These are phyloP conservation scores for Drosophila leontia DNA, from an alignment of 1,140 invertebrate species.

Conservation along the genomic window DNA sequence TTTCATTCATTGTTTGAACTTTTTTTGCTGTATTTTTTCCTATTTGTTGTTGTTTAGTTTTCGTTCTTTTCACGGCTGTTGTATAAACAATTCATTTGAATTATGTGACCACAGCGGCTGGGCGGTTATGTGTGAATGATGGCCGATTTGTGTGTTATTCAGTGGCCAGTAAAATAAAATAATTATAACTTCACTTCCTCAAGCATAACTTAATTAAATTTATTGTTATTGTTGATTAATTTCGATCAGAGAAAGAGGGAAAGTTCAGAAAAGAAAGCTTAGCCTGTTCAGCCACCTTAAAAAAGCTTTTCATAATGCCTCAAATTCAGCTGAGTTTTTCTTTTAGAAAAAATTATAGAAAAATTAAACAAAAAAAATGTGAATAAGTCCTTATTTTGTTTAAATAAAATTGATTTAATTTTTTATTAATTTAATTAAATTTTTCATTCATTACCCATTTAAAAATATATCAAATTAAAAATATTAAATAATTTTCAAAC, in stretches of 20 bases:
- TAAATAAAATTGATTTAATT: no score
- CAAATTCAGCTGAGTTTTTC: neutral
- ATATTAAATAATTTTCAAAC: neutral
- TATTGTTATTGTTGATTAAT: slow-evolving; percentile 5
- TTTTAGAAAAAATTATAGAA: neutral
- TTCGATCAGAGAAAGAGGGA: neutral
- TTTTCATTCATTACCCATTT: no score
- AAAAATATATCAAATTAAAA: neutral
- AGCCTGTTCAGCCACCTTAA: slow-evolving; percentile 25
- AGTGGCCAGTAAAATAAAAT: slow-evolving; percentile 12
- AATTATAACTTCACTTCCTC: slow-evolving; percentile 25
- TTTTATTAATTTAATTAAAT: no score
- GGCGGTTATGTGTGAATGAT: slow-evolving; percentile 39
- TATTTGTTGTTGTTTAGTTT: slow-evolving; percentile 40
- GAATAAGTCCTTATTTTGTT: no score
- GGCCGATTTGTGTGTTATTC: slow-evolving; percentile 25
- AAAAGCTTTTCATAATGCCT: slow-evolving; percentile 16
- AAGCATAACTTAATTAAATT: slow-evolving; percentile 6
- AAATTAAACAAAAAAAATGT: no score
- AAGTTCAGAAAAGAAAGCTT: slow-evolving; percentile 16
- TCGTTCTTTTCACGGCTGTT: slow-evolving; percentile 16
- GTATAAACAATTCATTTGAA: slow-evolving; percentile 52
- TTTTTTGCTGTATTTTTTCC: slow-evolving; percentile 16
- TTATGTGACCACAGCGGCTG: slow-evolving; percentile 34
- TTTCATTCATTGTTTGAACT: slow-evolving; percentile 77